phyloP scores from a whole-genome alignment of 2,797 vertebrate species.

The Mus caroli region DNA sequence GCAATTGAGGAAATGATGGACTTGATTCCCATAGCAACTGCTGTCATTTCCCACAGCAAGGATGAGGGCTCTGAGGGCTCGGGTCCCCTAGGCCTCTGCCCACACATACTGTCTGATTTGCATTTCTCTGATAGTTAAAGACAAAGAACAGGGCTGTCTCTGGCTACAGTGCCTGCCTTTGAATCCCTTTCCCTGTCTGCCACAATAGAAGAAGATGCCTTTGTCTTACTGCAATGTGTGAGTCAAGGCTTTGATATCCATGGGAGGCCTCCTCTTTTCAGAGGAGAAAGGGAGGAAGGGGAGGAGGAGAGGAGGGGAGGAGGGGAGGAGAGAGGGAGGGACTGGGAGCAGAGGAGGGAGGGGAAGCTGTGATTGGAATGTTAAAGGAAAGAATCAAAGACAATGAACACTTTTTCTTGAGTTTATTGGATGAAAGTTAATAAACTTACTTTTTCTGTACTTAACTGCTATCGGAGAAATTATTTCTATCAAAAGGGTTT shows the following conservation, averaged over 20 bases:
- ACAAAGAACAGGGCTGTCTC: neutral
- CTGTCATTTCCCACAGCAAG: neutral
- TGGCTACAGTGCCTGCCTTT: neutral
- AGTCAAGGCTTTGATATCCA: neutral
- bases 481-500: neutral
- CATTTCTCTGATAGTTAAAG: neutral
- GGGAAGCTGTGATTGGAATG: neutral
- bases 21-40: constrained; percentile 31
- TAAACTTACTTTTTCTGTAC: neutral
- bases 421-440: neutral
- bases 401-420: neutral
- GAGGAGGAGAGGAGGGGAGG: neutral
- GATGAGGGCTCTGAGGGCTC: neutral
- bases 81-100: neutral
- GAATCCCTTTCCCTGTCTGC: neutral
- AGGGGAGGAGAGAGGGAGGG: neutral
- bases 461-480: constrained; percentile 16
- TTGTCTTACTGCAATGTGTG: neutral
- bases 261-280: neutral
- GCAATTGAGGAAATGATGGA: neutral
- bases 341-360: neutral
- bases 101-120: neutral
- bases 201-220: no score
- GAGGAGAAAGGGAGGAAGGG: neutral
- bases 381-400: neutral